These are phyloP conservation scores for Biston stratarius DNA, from an alignment of 2,888 invertebrate genomes.

Conservation along the genomic window DNA sequence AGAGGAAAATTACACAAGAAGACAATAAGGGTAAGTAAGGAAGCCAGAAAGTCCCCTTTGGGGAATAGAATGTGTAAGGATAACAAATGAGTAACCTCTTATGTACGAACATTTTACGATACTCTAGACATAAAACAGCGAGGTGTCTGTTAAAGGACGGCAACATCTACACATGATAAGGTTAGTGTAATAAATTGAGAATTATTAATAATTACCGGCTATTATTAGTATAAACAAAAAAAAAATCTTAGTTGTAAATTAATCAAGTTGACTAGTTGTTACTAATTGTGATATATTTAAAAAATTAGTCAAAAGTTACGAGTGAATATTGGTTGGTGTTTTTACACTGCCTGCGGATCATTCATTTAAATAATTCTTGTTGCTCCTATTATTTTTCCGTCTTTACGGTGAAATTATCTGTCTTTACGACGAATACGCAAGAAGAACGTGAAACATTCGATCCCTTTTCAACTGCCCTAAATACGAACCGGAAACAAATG, in stretches of 20 bases:
- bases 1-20: slow-evolving; percentile 21
- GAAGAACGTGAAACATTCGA: slow-evolving; percentile 17
- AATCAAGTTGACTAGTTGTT: too few relatives aligned
- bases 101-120: slow-evolving; percentile 33
- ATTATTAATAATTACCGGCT: too few relatives aligned
- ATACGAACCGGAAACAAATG: slow-evolving; percentile 14
- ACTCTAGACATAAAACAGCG: slow-evolving; percentile 10
- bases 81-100: slow-evolving; percentile 26
- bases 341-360: background rate
- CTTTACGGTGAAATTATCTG: background rate
- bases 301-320: too few relatives aligned
- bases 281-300: too few relatives aligned
- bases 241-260: too few relatives aligned
- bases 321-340: too few relatives aligned
- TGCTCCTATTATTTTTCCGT: slow-evolving; percentile 3
- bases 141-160: too few relatives aligned
- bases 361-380: slow-evolving; percentile 27
- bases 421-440: slow-evolving; percentile 24
- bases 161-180: too few relatives aligned
- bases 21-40: slow-evolving; percentile 28
- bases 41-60: slow-evolving; percentile 9
- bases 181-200: too few relatives aligned
- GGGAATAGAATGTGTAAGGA: slow-evolving; percentile 17
- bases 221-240: too few relatives aligned
- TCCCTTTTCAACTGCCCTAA: slow-evolving; percentile 11